Evolutionary conservation across 1,140 invertebrate genomes (phyloP), one percentile per base, ranked within the genome.

Genomic region (Eumeta japonica): DNA sequence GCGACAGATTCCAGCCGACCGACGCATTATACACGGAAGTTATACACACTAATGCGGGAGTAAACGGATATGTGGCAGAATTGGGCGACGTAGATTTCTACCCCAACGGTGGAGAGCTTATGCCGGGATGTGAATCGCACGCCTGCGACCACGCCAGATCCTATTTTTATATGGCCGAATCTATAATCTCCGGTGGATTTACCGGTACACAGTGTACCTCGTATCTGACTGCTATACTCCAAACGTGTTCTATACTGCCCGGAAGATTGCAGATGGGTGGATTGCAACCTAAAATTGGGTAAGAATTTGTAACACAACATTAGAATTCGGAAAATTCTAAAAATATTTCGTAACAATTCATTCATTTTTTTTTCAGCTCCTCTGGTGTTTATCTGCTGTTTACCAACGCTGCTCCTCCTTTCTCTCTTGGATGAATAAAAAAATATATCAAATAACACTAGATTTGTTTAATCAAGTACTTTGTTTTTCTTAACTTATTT

Each of bases 11-110:
- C 4, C 77, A 81, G 44, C 54, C 60, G 7, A 62, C 50, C 15
- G 82, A 85, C 46, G 82, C 73, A 0, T 12, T 59, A 0, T 79
- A 80, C 40, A 82, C 84, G 0, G 79, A 84, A 61, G 77, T 82
- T 0, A 80, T 87, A 36, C 85, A 87, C 43, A 83, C 84, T 0
- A 78, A 81, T 44, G 76, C 60, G 19, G 76, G 76, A 11, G 27
- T 67, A 12, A 55, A 74, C 9, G 79, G 79, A 1, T 66, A 76
- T 42, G 27, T 47, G 1, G 50, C 53, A 7, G 56, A 74, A 0
- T 45, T 81, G 2, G 81, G 75, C 10, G 86, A 84, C 46, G 79
- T 75, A 2, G 85, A 88, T 52, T 87, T 85, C 46, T 86, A 81
- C 55, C 79, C 82, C 5, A 86, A 86, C 45, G 83, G 83, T 18